These are phyloP conservation scores for Panzeria rudis DNA, from an alignment of 2,888 invertebrate species.

Conservation along the genomic window DNA sequence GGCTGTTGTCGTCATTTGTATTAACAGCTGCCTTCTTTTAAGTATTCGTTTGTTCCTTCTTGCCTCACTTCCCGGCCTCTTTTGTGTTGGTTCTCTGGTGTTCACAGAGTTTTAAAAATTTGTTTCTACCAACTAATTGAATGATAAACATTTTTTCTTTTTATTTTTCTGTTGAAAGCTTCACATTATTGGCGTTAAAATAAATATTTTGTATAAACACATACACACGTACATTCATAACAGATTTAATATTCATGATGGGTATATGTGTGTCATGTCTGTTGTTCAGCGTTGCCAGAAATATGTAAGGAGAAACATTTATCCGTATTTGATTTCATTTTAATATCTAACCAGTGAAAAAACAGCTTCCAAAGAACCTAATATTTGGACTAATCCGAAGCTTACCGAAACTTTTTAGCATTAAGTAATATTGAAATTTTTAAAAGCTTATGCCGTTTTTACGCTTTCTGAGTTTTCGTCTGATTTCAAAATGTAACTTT, in stretches of 20 bases:
- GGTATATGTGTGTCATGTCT: conserved; percentile 19
- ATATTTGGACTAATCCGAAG: too few species aligned
- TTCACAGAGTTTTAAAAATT: conserved; percentile 47
- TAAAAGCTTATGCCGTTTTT: too few species aligned
- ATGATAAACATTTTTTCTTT: conserved; percentile 40
- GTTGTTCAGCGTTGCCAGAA: conserved; percentile 21
- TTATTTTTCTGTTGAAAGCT: conserved; percentile 62
- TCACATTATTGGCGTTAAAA: conserved; percentile 67
- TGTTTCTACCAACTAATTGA: conserved; percentile 58
- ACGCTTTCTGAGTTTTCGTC: too few species aligned
- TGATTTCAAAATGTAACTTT: too few species aligned
- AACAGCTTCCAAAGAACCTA: too few species aligned
- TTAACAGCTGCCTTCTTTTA: conserved; percentile 56
- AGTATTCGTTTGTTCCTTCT: conserved; percentile 24
- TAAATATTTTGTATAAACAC: conserved; percentile 53
- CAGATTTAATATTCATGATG: not conserved
- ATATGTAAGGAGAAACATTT: not conserved
- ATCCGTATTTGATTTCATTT: too few species aligned
- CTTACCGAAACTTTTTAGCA: too few species aligned
- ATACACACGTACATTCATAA: not conserved
- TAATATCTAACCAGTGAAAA: too few species aligned
- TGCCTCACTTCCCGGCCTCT: conserved; percentile 7
- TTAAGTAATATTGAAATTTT: too few species aligned
- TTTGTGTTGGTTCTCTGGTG: conserved; percentile 9
- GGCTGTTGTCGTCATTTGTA: conserved; percentile 41